Percentiles rank a stretch among this genome's conserved stretches.
These are phyloP conservation scores for Rhadinocentrus ornatus DNA, from an alignment of 2,797 vertebrate species.

Conservation along the genomic window DNA sequence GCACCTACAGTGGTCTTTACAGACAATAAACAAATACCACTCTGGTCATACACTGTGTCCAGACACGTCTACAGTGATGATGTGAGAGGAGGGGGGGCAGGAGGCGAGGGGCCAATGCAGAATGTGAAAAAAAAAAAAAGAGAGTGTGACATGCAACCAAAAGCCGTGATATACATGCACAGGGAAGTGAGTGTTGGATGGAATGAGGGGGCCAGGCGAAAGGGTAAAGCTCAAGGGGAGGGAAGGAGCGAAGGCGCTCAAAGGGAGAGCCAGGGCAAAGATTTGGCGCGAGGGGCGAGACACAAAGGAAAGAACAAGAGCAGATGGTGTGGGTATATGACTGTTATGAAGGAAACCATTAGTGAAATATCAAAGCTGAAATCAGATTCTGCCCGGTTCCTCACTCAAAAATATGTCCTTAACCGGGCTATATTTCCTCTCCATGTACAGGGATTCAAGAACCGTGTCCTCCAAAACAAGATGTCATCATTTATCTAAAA, in stretches of 20 bases:
- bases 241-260: not conserved
- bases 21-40: not conserved
- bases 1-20: constrained; percentile 3
- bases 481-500: constrained; percentile 25
- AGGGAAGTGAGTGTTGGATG: constrained; percentile 9
- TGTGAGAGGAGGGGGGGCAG: constrained; percentile 5
- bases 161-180: constrained; percentile 11
- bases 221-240: constrained; percentile 15
- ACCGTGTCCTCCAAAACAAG: constrained; percentile 45
- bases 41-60: constrained; percentile 2
- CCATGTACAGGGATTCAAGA: constrained; percentile 45
- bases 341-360: constrained; percentile 3
- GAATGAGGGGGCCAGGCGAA: constrained; percentile 12
- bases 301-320: constrained; percentile 14
- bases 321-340: constrained; percentile 11
- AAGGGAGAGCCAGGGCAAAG: constrained; percentile 14
- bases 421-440: constrained; percentile 57
- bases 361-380: constrained; percentile 5
- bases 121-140: constrained; percentile 9
- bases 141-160: constrained; percentile 5
- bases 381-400: not conserved
- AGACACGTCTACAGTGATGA: constrained; percentile 18
- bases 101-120: constrained; percentile 1
- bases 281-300: not conserved
- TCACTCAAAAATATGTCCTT: constrained; percentile 46